Conservation (phyloP, 2,113 vertebrate genomes). For the Thalassoma bifasciatum region DNA sequence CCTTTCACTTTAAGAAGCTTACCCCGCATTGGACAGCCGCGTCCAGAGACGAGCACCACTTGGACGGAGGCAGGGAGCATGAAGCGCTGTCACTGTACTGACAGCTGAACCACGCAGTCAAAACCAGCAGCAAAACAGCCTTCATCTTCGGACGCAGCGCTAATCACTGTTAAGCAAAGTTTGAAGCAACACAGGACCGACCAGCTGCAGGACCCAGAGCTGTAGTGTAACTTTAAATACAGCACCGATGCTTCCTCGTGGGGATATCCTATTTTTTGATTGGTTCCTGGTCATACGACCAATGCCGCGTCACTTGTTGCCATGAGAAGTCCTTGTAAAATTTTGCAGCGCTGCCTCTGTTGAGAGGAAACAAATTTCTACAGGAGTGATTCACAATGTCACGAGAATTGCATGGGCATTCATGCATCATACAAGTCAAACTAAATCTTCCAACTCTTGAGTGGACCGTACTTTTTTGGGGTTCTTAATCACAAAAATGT, state of each 20-base stretch:
- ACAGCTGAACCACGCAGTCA: slow-evolving; percentile 12
- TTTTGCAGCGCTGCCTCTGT: not conserved
- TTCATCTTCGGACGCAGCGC: slow-evolving; percentile 49
- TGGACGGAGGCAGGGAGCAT: slow-evolving; percentile 73
- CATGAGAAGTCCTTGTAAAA: accelerated
- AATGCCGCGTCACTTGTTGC: slow-evolving; percentile 42
- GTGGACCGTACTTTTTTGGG: too few species aligned
- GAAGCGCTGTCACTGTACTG: not conserved
- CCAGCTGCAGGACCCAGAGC: accelerated
- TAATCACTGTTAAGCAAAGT: accelerated
- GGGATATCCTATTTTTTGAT: slow-evolving; percentile 39
- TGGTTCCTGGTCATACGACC: slow-evolving; percentile 47
- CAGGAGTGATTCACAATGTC: not conserved
- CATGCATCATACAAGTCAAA: too few species aligned
- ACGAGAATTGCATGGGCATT: not conserved
- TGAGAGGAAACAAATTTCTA: not conserved
- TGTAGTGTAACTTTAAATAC: slow-evolving; percentile 50
- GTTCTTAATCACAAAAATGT: too few species aligned
- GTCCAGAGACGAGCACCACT: slow-evolving; percentile 84
- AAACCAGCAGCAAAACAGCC: slow-evolving; percentile 27
- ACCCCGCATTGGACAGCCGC: slow-evolving; percentile 84
- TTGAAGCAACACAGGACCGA: accelerated
- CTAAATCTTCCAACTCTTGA: too few species aligned
- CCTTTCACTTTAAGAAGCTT: slow-evolving; percentile 16
- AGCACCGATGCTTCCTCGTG: slow-evolving; percentile 2